Evolutionary conservation across 2,888 invertebrate genomes (phyloP).

Genomic region (Mamestra brassicae): DNA sequence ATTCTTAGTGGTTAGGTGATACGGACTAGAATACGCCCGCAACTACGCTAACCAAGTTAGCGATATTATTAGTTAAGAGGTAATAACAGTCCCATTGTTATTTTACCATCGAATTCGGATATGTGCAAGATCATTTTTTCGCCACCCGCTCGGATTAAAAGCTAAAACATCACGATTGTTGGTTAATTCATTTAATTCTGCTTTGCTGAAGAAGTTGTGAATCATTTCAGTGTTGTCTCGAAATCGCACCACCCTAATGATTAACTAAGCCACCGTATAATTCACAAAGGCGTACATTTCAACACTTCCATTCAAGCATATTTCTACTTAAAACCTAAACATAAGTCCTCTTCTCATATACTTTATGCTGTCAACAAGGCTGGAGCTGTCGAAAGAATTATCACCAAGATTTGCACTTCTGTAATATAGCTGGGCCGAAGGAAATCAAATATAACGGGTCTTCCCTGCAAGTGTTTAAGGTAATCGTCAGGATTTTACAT

Average conservation of each 20-base stretch:
- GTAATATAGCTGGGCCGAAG: background rate
- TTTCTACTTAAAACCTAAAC: slow-evolving; percentile 7
- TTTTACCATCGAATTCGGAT: too few relatives aligned
- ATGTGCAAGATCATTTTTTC: too few relatives aligned
- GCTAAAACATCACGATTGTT: too few relatives aligned
- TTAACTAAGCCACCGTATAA: slow-evolving; percentile 13
- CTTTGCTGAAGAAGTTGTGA: too few relatives aligned
- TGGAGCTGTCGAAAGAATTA: background rate
- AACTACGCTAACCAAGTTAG: too few relatives aligned
- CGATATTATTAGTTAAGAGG: too few relatives aligned
- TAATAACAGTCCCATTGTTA: too few relatives aligned
- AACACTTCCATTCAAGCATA: slow-evolving; percentile 9
- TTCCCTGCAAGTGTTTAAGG: background rate
- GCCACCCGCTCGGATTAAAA: too few relatives aligned
- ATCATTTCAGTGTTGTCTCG: background rate
- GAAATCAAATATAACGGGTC: slow-evolving; percentile 28
- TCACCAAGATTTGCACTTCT: too few relatives aligned
- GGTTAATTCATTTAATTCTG: too few relatives aligned
- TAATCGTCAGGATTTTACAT: slow-evolving; percentile 18
- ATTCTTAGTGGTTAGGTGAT: too few relatives aligned
- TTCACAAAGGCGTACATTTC: slow-evolving; percentile 4
- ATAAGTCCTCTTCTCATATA: background rate
- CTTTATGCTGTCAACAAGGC: slow-evolving; percentile 15
- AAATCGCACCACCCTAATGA: background rate
- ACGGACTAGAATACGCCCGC: too few relatives aligned